These are phyloP conservation scores for Halcyon malimbica DNA, from an alignment of 2,113 vertebrate genomes.

Conservation along the genomic window DNA sequence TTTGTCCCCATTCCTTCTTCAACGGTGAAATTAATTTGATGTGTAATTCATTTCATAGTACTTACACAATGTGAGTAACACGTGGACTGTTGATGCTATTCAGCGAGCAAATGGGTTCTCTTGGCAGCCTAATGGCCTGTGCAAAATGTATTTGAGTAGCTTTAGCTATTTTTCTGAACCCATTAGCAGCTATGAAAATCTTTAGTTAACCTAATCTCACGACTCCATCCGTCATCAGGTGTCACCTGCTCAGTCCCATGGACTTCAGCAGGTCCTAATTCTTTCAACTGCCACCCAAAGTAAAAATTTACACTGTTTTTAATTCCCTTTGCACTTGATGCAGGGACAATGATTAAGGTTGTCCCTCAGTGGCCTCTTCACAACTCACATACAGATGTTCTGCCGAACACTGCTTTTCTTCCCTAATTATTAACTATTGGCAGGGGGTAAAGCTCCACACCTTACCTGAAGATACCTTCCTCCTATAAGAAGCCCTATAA, in stretches of 20 bases:
- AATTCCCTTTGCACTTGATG: not conserved
- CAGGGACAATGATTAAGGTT: fast-evolving
- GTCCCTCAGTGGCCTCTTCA: not conserved
- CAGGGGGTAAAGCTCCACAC: not conserved
- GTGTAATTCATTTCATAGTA: constrained; percentile 4
- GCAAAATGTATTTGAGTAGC: not conserved
- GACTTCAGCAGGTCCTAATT: not conserved
- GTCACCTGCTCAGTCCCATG: not conserved
- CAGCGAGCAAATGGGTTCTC: not conserved
- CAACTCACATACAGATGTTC: not conserved
- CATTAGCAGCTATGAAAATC: not conserved
- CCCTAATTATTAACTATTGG: not conserved
- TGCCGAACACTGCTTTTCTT: not conserved
- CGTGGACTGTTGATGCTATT: not conserved
- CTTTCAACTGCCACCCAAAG: not conserved
- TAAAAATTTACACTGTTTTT: not conserved
- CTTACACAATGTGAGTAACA: not conserved
- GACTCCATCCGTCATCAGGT: not conserved
- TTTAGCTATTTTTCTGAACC: constrained; percentile 15
- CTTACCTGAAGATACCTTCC: not conserved
- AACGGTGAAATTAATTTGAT: not conserved
- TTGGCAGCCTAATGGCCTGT: constrained; percentile 17
- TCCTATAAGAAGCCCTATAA: not conserved
- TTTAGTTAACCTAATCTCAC: not conserved
- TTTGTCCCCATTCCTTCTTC: not conserved